Evolutionary conservation across 1,140 invertebrate species (phyloP).

Genomic region (Goniozus legneri): DNA sequence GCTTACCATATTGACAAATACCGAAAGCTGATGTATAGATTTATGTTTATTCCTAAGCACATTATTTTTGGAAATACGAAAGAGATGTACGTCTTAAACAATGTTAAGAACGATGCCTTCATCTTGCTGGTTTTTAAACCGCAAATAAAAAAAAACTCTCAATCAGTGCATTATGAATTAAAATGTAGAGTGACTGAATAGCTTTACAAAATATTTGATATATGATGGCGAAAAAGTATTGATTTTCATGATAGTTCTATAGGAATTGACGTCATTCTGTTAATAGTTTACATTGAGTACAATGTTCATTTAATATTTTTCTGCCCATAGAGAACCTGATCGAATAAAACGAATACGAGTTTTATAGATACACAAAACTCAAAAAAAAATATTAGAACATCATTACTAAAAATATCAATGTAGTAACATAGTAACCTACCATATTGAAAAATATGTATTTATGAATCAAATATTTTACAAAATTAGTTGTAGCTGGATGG

Average conservation of each 20-base stretch:
- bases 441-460: too few relatives aligned
- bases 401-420: too few relatives aligned
- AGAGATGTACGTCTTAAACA: not conserved
- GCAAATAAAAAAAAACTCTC: slow-evolving; percentile 31
- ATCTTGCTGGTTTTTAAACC: slow-evolving; percentile 30
- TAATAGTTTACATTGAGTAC: slow-evolving; percentile 5
- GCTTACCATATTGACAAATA: not conserved
- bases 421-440: too few relatives aligned
- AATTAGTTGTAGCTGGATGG: too few relatives aligned
- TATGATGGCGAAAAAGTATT: not conserved
- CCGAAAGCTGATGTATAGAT: not conserved
- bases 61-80: too few relatives aligned
- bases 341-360: not conserved
- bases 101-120: slow-evolving; percentile 30
- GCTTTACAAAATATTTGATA: slow-evolving; percentile 1
- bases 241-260: slow-evolving; percentile 9
- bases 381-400: too few relatives aligned
- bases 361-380: too few relatives aligned
- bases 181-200: not conserved
- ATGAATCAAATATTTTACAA: too few relatives aligned
- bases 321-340: too few relatives aligned
- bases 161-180: slow-evolving; percentile 12
- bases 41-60: not conserved
- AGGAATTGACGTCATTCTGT: slow-evolving; percentile 21
- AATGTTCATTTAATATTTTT: slow-evolving; percentile 9